Evolutionary conservation across 2,888 invertebrate genomes (phyloP).

Genomic region (Amphipyra berbera): DNA sequence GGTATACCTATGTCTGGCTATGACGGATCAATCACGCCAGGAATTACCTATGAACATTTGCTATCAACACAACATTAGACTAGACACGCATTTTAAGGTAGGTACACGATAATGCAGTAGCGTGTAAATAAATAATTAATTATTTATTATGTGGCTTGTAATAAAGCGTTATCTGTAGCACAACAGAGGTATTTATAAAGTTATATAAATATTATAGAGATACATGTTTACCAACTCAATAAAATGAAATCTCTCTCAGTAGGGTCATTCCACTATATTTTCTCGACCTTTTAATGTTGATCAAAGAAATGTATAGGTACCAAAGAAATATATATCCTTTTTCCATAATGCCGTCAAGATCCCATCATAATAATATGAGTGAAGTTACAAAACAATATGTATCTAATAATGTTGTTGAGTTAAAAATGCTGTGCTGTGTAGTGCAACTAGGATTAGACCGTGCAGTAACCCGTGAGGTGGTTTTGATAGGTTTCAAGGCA

Average conservation of each 20-base stretch:
- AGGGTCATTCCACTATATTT: slow-evolving; percentile 39
- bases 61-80: slow-evolving; percentile 14
- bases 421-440: too few relatives aligned
- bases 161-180: slow-evolving; percentile 42
- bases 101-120: slow-evolving; percentile 9
- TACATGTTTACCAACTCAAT: slow-evolving; percentile 28
- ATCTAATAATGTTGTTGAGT: too few relatives aligned
- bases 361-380: too few relatives aligned
- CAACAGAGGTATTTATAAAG: slow-evolving; percentile 43
- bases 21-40: slow-evolving; percentile 3
- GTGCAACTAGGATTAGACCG: too few relatives aligned
- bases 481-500: too few relatives aligned
- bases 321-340: neutral
- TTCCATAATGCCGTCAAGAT: slow-evolving; percentile 1
- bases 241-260: slow-evolving; percentile 28
- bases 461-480: too few relatives aligned
- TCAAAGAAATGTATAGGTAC: slow-evolving; percentile 13
- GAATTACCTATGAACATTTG: slow-evolving; percentile 16
- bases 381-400: too few relatives aligned
- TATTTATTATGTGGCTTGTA: slow-evolving; percentile 25
- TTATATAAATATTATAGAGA: slow-evolving; percentile 38
- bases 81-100: slow-evolving; percentile 15
- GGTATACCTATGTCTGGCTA: neutral
- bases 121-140: slow-evolving; percentile 34
- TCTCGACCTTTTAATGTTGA: slow-evolving; percentile 20